A percentile compares a stretch with the other conserved stretches of the same genome.
Evolutionary conservation across 2,113 vertebrate species (phyloP).

Genomic region (Urocitellus parryii): DNA sequence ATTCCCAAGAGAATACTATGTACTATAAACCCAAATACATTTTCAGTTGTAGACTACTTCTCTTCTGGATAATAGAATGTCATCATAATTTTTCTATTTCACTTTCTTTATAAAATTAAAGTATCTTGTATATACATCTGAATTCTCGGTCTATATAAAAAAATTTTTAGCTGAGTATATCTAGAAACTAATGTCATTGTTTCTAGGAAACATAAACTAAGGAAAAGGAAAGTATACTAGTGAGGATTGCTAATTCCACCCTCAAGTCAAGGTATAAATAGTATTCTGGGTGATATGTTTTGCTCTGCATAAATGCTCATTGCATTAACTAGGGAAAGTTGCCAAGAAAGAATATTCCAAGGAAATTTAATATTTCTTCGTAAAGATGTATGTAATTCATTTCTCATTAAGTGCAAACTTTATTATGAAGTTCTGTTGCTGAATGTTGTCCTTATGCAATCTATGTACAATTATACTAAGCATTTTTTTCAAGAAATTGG

Average conservation of each 20-base stretch:
- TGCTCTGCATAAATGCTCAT: constrained; percentile 49
- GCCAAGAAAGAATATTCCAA: constrained; percentile 39
- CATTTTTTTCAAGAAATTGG: background rate
- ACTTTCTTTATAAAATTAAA: constrained; percentile 35
- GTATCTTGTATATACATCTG: background rate
- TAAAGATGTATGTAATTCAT: constrained; percentile 14
- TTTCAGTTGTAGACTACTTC: constrained; percentile 67
- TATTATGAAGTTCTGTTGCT: constrained; percentile 39
- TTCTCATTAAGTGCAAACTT: constrained; percentile 42
- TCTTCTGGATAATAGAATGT: constrained; percentile 38
- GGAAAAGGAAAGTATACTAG: background rate
- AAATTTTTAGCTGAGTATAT: constrained; percentile 36
- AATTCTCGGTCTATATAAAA: background rate
- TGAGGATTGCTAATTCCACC: background rate
- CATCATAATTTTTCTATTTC: constrained; percentile 30
- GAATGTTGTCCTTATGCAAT: background rate
- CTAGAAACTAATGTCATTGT: constrained; percentile 17
- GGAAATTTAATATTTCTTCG: constrained; percentile 45
- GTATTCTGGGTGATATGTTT: constrained; percentile 51
- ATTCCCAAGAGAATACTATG: constrained; percentile 61
- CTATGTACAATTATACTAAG: background rate
- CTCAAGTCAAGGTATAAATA: constrained; percentile 9
- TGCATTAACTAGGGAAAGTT: constrained; percentile 61
- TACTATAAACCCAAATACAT: constrained; percentile 54
- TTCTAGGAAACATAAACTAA: constrained; percentile 35